Conservation (phyloP, 2,113 vertebrate genomes). For the Bostrychus sinensis region DNA sequence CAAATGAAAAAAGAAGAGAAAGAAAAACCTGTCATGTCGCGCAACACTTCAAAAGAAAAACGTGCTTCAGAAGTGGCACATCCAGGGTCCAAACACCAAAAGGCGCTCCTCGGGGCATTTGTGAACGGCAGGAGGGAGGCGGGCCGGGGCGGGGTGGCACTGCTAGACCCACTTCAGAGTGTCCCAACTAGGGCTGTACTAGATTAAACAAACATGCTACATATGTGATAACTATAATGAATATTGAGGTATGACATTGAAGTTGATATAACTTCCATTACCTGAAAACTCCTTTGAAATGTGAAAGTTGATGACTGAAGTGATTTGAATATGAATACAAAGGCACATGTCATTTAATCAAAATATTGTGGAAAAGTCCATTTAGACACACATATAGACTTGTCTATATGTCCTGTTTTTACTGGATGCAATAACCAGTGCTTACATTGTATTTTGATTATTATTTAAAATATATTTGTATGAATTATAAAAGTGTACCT, state of each 20-base stretch:
- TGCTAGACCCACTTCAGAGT: conserved; percentile 53
- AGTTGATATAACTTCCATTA: too few species aligned
- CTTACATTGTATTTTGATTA: too few species aligned
- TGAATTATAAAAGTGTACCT: too few species aligned
- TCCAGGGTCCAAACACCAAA: conserved; percentile 76
- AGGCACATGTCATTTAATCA: too few species aligned
- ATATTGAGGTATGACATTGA: background rate
- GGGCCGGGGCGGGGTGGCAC: conserved; percentile 26
- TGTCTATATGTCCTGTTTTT: too few species aligned
- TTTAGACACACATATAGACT: too few species aligned
- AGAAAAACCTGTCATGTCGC: conserved; percentile 81
- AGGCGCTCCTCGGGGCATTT: conserved; percentile 67
- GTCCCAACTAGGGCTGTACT: conserved; percentile 28
- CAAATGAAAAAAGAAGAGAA: conserved; percentile 83
- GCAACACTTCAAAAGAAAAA: conserved; percentile 82
- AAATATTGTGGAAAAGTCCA: too few species aligned
- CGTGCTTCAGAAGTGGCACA: conserved; percentile 78
- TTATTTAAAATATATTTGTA: too few species aligned
- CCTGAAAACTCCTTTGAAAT: background rate
- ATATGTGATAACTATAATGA: background rate
- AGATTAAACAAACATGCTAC: conserved; percentile 9
- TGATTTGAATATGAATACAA: background rate
- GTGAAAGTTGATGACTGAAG: too few species aligned
- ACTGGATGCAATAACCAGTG: too few species aligned
- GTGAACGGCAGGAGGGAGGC: conserved; percentile 27